Evolutionary conservation across 2,113 vertebrate genomes (phyloP).

Genomic region (Macquaria ambigua): DNA sequence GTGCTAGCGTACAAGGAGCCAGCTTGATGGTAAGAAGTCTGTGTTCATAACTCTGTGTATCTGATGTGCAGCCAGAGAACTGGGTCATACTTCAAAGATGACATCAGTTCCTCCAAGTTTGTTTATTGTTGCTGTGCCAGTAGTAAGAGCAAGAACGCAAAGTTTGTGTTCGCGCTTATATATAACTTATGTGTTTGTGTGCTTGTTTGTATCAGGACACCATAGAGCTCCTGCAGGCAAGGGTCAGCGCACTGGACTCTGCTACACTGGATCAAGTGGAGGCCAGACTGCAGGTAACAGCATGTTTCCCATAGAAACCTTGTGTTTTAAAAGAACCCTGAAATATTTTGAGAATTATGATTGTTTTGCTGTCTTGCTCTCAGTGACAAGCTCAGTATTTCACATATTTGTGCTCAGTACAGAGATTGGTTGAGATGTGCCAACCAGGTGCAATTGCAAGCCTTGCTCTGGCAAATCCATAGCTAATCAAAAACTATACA

Average conservation of each 20-base stretch:
- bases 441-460: background rate
- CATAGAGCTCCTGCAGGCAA: slow-evolving; percentile 92
- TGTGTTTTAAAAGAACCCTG: background rate
- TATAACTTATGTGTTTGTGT: background rate
- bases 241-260: slow-evolving; percentile 91
- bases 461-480: background rate
- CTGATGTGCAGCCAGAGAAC: slow-evolving; percentile 58
- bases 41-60: slow-evolving; percentile 30
- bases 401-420: background rate
- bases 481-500: background rate
- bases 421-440: background rate
- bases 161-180: background rate
- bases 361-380: background rate
- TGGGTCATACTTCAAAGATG: slow-evolving; percentile 62
- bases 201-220: slow-evolving; percentile 85
- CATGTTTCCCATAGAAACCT: background rate
- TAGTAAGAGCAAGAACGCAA: slow-evolving; percentile 23
- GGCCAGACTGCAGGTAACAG: slow-evolving; percentile 91
- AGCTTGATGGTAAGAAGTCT: slow-evolving; percentile 89
- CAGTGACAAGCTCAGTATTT: background rate
- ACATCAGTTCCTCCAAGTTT: slow-evolving; percentile 50
- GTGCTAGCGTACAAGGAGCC: slow-evolving; percentile 88
- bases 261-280: slow-evolving; percentile 95
- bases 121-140: slow-evolving; percentile 31
- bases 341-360: no score